Evolutionary conservation across 92 coral and sea anemone genomes (phyloP).

Genomic region (Parazoanthus darwini): DNA sequence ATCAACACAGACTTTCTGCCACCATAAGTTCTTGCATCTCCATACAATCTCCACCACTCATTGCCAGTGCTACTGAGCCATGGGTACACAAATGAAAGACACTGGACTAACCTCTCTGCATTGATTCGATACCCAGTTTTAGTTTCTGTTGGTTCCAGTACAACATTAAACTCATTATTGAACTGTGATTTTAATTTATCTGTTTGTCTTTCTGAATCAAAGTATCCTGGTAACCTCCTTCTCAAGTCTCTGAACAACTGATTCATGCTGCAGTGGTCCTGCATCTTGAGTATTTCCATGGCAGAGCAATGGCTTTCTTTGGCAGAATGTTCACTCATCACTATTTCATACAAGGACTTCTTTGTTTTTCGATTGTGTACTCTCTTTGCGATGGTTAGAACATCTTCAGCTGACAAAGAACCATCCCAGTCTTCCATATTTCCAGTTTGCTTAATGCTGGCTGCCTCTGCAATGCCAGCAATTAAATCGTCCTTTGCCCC

Average conservation of each 20-base stretch:
- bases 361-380: constrained; percentile 18
- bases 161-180: constrained; percentile 47
- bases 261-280: constrained; percentile 36
- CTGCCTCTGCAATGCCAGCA: constrained; percentile 36
- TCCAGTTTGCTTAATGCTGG: constrained; percentile 6
- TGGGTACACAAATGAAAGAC: constrained; percentile 22
- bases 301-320: constrained; percentile 23
- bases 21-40: constrained; percentile 54
- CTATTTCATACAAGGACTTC: constrained; percentile 32
- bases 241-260: constrained; percentile 25
- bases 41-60: constrained; percentile 55
- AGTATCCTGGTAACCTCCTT: constrained; percentile 32
- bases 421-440: constrained; percentile 30
- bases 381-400: background rate
- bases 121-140: constrained; percentile 39
- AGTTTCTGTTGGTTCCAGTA: constrained; percentile 43
- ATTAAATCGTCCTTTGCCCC: constrained; percentile 15
- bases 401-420: constrained; percentile 30
- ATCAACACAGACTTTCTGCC: constrained; percentile 45
- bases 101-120: constrained; percentile 30
- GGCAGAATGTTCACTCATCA: constrained; percentile 14
- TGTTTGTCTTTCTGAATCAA: constrained; percentile 39
- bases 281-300: constrained; percentile 31
- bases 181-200: constrained; percentile 35
- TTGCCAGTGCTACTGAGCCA: constrained; percentile 29